Base-by-base conservation (phyloP, 2,113 vertebrate genomes). In the Pygoscelis adeliae region DNA sequence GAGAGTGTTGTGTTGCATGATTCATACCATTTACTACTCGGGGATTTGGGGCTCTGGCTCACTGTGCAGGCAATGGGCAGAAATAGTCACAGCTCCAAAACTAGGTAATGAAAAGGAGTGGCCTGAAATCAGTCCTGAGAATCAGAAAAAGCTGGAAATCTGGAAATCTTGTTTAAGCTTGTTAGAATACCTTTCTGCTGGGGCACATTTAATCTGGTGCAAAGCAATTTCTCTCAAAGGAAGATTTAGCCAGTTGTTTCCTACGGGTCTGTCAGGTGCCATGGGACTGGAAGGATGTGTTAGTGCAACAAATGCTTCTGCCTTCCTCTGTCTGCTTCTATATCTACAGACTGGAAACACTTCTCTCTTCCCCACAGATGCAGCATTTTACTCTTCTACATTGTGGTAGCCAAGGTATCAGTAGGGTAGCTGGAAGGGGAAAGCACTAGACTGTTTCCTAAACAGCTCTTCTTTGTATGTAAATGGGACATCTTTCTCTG, bases 381-480 rank as follows among this genome's bases (percentile, higher is more conserved):
- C 38, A 58, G 72, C 3, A 1, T 70, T 73, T 81, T 67, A 47
- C 17, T 86, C 8, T n/a, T 47, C 52, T 81, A 4, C 34, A 9
- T n/a, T 4, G 4, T 56, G 36, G 52, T 4, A 84, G 83, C 69
- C 62, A n/a, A 87, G 92, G 40, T 53, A 76, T 32, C n/a, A 79
- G 78, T 76, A 61, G 78, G 27, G 47, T 85, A 94, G 92, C 91
- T 96, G 89, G 87, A 96, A 97, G 87, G 53, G 42, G 70, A 95
- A 93, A 67, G 79, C 63, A 58, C 65, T 81, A 52, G 91, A 65
- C 18, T 27, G 63, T 91, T 97, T 95, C 95, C 90, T 91, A 65
- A 94, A 95, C 86, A 96, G 70, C 71, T 93, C 83, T 92, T 95
- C 67, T 96, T 91, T 88, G 38, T 96, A 83, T 96, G 94, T 97